Percentiles rank a stretch among this genome's conserved stretches.
phyloP scores from a whole-genome alignment of 2,797 vertebrate species.

The Acomys russatus region DNA sequence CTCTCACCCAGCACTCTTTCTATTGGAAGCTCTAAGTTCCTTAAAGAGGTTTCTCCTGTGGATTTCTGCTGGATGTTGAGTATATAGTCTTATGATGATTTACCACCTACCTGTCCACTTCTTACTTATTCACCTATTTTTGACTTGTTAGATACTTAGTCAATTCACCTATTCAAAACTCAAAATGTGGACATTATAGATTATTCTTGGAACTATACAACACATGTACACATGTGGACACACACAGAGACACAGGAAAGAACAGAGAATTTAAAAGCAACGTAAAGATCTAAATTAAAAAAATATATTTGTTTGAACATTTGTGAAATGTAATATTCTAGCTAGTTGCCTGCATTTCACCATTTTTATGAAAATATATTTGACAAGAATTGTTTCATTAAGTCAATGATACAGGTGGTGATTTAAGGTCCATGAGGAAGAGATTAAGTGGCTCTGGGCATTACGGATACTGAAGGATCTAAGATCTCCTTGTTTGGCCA shows the following conservation, averaged over 20 bases:
- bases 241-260: background rate
- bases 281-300: constrained; percentile 14
- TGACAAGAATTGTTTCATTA: background rate
- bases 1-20: background rate
- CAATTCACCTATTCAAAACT: background rate
- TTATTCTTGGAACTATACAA: background rate
- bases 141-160: background rate
- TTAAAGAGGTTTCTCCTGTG: background rate
- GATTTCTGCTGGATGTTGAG: background rate
- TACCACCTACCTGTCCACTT: background rate
- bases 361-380: background rate
- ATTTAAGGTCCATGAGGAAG: background rate
- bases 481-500: background rate
- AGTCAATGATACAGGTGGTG: background rate
- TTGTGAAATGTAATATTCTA: constrained; percentile 7
- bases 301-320: constrained; percentile 32
- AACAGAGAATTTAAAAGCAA: background rate
- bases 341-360: constrained; percentile 17
- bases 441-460: background rate
- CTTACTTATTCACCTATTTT: background rate
- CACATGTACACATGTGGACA: background rate
- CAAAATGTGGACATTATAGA: background rate
- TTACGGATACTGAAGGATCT: background rate
- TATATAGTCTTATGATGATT: background rate
- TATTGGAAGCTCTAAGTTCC: background rate